A percentile compares a stretch with the other conserved stretches of the same genome.
Evolutionary conservation across 2,797 vertebrate genomes (phyloP).

Genomic region (Ctenosaura bakeri): DNA sequence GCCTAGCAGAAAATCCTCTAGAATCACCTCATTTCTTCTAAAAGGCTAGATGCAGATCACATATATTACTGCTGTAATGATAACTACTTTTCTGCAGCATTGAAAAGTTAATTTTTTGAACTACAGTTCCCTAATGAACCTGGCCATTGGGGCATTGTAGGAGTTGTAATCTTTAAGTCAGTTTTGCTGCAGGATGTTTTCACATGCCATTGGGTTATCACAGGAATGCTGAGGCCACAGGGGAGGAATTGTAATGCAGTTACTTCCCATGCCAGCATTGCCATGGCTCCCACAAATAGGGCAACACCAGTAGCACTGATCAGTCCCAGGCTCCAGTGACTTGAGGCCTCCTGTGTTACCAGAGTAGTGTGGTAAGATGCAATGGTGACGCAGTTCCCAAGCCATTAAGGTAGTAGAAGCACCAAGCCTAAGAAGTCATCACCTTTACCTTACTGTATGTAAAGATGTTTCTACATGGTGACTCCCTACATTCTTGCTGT

Average conservation of each 20-base stretch:
- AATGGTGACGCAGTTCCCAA: not conserved
- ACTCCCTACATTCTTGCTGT: not conserved
- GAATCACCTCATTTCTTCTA: not conserved
- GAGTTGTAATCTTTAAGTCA: no score
- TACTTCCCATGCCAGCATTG: not conserved
- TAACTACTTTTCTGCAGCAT: no score
- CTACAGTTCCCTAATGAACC: no score
- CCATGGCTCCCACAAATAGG: not conserved
- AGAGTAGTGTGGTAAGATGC: not conserved
- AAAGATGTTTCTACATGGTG: not conserved
- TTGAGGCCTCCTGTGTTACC: not conserved
- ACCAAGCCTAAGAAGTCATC: not conserved
- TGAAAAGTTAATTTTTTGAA: no score
- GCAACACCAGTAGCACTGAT: not conserved
- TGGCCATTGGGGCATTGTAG: no score
- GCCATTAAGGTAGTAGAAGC: not conserved
- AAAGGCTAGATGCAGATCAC: no score
- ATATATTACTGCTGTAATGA: not conserved
- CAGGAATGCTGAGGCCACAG: not conserved
- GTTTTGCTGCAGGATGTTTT: not conserved
- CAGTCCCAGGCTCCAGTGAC: no score
- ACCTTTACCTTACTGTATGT: not conserved
- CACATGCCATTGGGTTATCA: not conserved
- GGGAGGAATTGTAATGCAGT: not conserved
- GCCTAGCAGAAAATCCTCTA: not conserved